phyloP scores from a whole-genome alignment of 2,113 vertebrate species.

The Trochalopteron elliotii region DNA sequence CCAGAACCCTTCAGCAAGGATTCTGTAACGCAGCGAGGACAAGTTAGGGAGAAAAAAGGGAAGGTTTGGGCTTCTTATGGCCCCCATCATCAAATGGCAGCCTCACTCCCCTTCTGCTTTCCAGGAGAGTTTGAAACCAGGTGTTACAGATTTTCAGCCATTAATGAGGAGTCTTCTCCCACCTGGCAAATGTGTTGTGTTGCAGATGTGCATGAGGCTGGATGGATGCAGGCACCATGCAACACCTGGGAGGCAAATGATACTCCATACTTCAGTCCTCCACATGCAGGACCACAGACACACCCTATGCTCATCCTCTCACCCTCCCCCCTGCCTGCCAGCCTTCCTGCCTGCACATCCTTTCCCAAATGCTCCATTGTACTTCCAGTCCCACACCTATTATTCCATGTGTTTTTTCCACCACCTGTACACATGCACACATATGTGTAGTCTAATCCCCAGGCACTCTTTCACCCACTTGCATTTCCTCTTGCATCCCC shows the following conservation, averaged over 20 bases:
- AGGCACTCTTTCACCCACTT: background rate
- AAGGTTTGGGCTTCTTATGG: background rate
- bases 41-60: background rate
- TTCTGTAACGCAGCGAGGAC: background rate
- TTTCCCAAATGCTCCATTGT: fast-evolving
- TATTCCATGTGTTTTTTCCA: background rate
- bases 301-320: background rate
- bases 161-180: background rate
- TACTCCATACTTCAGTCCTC: background rate
- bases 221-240: fast-evolving
- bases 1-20: background rate
- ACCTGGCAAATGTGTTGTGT: background rate
- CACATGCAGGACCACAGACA: background rate
- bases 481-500: background rate
- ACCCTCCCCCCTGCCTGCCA: background rate
- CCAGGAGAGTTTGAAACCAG: background rate
- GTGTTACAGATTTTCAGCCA: background rate
- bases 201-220: fast-evolving
- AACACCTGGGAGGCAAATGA: background rate
- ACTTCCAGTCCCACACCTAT: background rate
- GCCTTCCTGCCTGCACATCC: background rate
- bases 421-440: background rate
- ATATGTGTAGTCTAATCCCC: fast-evolving
- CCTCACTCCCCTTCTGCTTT: background rate
- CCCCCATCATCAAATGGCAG: background rate